Evolutionary conservation across 2,888 invertebrate species (phyloP), one percentile per base, ranked within the genome.

Genomic region (Orchesella flavescens): DNA sequence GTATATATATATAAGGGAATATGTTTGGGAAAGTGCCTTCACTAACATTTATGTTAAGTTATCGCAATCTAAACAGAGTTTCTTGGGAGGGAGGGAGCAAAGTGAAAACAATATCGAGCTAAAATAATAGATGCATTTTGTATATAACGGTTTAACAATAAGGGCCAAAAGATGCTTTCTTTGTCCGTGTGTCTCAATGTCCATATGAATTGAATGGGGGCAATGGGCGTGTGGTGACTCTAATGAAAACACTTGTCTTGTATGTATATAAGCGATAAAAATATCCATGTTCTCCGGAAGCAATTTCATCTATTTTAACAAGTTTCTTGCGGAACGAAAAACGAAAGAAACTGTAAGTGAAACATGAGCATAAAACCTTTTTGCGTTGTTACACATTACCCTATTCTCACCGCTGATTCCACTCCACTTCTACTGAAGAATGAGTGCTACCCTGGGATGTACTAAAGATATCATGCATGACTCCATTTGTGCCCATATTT

Each of bases 401-500:
- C 71, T 24, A 68, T 44, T 46, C 19, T 21, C 61, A 24, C 61
- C 55, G 44, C 44, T n/a, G 21, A 66, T 66, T 13, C 53, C 49
- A 34, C 34, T 53, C 23, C n/a, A 72, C 21, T 76, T 76, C 66
- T 53, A 44, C 66, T 68, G 49, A 24, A 34, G 34, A 34, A 34
- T 34, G 34, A 34, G 34, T 65, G 82, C 82, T 82, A 76, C 74
- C 74, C 61, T 61, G 82, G 17, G 65, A 43, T 65, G 44, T 34
- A 34, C 34, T 34, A 34, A 34, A 65, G 76, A 76, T 71, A 69
- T 81, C 81, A 82, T 83, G 82, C 82, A 83, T 76, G 76, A 83
- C 82, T 76, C 76, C 82, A 76, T 76, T 34, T 83, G 76, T 76
- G 82, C 55, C 76, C 76, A 53, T 83, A 76, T 83, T 83, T 83